Conservation (phyloP, 2,888 invertebrate genomes). For the Torymus texanus region DNA sequence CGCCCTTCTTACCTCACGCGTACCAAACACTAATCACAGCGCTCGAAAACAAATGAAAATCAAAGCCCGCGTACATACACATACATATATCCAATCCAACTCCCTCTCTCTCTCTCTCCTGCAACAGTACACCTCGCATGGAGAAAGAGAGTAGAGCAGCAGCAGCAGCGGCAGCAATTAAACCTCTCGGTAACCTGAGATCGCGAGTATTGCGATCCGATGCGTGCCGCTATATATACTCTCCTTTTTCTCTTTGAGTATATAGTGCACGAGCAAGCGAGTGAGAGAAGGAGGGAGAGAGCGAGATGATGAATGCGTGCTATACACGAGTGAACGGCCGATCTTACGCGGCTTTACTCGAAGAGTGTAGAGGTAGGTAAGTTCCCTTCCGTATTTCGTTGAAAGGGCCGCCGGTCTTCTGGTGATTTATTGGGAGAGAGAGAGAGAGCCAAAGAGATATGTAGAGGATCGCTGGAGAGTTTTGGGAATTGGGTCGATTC, state of each 20-base stretch:
- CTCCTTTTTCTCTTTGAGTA: conserved; percentile 38
- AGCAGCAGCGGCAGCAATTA: conserved; percentile 62
- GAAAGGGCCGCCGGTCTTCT: background rate
- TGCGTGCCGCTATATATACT: conserved; percentile 48
- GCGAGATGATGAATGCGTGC: conserved; percentile 60
- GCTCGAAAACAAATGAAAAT: too few species aligned
- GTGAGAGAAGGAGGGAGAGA: too few species aligned
- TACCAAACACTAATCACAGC: too few species aligned
- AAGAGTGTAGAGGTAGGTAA: conserved; percentile 23
- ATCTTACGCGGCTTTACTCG: conserved; percentile 16
- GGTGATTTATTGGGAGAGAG: too few species aligned
- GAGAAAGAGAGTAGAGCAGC: background rate
- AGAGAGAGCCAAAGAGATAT: too few species aligned
- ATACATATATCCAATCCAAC: too few species aligned
- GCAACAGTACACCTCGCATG: background rate
- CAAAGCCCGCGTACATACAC: too few species aligned
- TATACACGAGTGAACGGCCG: conserved; percentile 9
- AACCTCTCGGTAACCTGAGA: conserved; percentile 65
- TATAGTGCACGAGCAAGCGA: too few species aligned
- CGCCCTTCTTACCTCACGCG: too few species aligned
- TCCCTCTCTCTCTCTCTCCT: too few species aligned
- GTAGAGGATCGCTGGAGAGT: too few species aligned
- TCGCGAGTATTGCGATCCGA: conserved; percentile 50
- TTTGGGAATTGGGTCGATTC: too few species aligned
- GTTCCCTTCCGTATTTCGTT: background rate